A percentile compares a stretch with the other conserved stretches of the same genome.
Evolutionary conservation across 2,113 vertebrate species (phyloP).

Genomic region (Limnothrissa miodon): DNA sequence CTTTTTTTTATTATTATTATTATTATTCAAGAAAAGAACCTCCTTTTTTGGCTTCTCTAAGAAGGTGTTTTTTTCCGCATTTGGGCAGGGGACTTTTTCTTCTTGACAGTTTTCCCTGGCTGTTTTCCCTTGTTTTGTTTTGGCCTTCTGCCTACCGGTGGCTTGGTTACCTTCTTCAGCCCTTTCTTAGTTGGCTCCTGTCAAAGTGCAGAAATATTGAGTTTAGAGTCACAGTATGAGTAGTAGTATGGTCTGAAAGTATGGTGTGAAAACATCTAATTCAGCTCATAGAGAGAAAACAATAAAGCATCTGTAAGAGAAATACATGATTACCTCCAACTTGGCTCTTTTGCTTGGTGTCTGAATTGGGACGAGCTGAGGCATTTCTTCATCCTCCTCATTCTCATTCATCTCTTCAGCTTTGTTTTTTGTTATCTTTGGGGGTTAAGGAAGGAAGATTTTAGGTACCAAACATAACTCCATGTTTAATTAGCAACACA

Average conservation of each 20-base stretch:
- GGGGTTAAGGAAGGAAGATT: not conserved
- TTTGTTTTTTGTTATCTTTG: not conserved
- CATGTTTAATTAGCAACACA: not conserved
- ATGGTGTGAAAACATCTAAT: not conserved
- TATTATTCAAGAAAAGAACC: too few relatives aligned
- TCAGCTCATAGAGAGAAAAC: too few relatives aligned
- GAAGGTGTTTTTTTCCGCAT: conserved; percentile 51
- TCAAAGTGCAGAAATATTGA: not conserved
- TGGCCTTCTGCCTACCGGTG: not conserved
- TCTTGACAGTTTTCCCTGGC: conserved; percentile 46
- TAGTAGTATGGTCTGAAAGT: not conserved
- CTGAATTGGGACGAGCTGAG: conserved; percentile 68
- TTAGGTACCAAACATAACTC: not conserved
- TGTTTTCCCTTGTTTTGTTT: conserved; percentile 48
- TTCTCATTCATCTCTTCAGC: not conserved
- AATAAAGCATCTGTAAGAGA: too few relatives aligned
- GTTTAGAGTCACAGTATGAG: not conserved
- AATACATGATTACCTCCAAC: conserved; percentile 65
- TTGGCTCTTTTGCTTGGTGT: conserved; percentile 63
- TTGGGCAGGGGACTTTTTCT: conserved; percentile 25
- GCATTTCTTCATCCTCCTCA: conserved; percentile 64
- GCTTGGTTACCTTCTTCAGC: conserved; percentile 50
- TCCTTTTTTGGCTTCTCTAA: too few relatives aligned
- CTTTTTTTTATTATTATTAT: not conserved
- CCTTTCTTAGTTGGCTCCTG: conserved; percentile 47